Base-by-base conservation (phyloP, 1,140 invertebrate species). In the Nylanderia fulva region DNA sequence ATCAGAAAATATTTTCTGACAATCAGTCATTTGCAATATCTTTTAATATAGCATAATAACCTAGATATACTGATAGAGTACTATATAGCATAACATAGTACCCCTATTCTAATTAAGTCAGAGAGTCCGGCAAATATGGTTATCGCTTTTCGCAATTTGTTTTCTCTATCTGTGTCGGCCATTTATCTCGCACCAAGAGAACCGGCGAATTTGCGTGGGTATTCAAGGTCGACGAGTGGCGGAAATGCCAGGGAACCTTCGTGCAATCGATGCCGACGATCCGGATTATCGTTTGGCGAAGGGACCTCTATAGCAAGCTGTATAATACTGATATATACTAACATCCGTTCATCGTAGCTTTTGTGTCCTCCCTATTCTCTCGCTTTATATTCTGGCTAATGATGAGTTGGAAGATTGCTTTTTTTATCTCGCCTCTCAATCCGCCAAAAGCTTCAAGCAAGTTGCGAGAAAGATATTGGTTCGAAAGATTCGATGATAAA, bases 221-320 rank as follows among this genome's bases (percentile, higher is more conserved):
- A 2, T 58, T 71, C 52, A 82, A 82, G 77, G 77, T 82, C 77
- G 72, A 71, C 13, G n/a, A 52, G 15, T 45, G 24, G 18, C 77
- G 33, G 76, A 79, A 79, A 54, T 36, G 52, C 3, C 24, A 15
- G 54, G 36, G 8, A 48, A 63, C 27, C 3, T 63, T 66, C 52
- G 18, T 68, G 66, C 36, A 72, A 72, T 82, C 77, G 66, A 82
- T 82, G 52, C 24, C 54, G 77, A 24, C 76, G 68, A 79, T 79
- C 48, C 76, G 48, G 77, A 82, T 82, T 71, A 82, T 60, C 77
- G 27, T 82, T 71, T 72, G 52, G 66, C 52, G 29, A n/a, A 71
- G 36, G 27, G 27, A 33, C n/a, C 66, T 45, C n/a, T n/a, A n/a
- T n/a, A 36, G 36, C 36, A 24, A 27, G 18, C 52, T 72, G n/a